Evolutionary conservation across 2,113 vertebrate species (phyloP).

Genomic region (Prunella himalayana): DNA sequence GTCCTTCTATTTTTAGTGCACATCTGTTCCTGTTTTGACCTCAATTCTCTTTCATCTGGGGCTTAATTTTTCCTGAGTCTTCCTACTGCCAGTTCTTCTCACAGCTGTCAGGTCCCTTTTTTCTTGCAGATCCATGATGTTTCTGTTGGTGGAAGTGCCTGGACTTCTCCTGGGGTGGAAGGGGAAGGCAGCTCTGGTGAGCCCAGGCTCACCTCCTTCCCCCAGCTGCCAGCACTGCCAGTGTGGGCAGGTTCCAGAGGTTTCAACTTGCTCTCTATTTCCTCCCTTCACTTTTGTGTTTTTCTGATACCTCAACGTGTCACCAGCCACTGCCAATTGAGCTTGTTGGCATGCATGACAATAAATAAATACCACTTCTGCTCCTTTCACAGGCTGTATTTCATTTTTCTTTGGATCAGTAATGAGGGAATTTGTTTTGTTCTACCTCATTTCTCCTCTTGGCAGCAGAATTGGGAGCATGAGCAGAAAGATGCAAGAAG

Average conservation of each 20-base stretch:
- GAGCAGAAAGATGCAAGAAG: neutral
- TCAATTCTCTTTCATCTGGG: slow-evolving; percentile 19
- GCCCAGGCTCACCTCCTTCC: neutral
- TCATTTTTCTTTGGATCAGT: neutral
- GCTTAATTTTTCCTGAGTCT: slow-evolving; percentile 4
- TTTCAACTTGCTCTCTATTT: neutral
- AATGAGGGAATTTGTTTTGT: neutral
- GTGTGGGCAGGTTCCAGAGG: neutral
- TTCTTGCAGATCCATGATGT: neutral
- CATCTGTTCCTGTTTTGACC: slow-evolving; percentile 54
- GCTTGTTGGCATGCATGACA: neutral
- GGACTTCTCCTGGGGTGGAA: neutral
- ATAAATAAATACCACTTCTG: neutral
- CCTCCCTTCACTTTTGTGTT: neutral
- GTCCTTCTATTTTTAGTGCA: slow-evolving; percentile 13
- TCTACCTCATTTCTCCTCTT: neutral
- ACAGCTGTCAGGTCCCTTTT: neutral
- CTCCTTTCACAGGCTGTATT: neutral
- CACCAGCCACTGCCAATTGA: neutral
- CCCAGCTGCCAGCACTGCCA: neutral
- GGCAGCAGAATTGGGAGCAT: neutral
- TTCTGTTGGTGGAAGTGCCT: neutral
- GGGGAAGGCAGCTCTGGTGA: neutral
- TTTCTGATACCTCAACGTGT: neutral
- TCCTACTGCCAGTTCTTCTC: neutral